A percentile compares a stretch with the other conserved stretches of the same genome.
These are phyloP conservation scores for Oxytorus armatus DNA, from an alignment of 2,888 invertebrate genomes.

Conservation along the genomic window DNA sequence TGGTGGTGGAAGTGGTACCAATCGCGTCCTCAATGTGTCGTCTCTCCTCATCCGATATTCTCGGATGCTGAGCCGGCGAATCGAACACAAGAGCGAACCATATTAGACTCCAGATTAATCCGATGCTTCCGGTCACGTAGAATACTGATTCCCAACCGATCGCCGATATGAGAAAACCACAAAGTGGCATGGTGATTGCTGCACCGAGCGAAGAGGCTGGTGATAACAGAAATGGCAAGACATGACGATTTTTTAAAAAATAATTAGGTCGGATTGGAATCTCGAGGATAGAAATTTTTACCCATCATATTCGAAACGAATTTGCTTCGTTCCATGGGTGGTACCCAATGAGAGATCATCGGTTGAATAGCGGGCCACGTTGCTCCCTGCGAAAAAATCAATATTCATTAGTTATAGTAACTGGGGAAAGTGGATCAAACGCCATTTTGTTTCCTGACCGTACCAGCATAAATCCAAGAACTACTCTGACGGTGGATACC, in stretches of 20 bases:
- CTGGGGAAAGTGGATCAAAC: background rate
- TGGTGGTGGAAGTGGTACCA: constrained; percentile 87
- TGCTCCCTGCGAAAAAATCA: constrained; percentile 86
- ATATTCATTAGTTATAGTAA: background rate
- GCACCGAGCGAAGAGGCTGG: constrained; percentile 96
- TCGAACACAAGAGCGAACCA: constrained; percentile 94
- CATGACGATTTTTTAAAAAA: background rate
- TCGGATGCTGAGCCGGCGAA: constrained; percentile 92
- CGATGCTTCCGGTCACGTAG: constrained; percentile 92
- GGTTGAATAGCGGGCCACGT: constrained; percentile 98
- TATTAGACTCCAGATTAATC: constrained; percentile 91
- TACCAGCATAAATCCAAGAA: constrained; percentile 91
- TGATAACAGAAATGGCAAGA: background rate
- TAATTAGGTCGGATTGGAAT: background rate
- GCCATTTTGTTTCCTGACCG: constrained; percentile 58
- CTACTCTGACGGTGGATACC: constrained; percentile 89
- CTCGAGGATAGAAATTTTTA: constrained; percentile 79
- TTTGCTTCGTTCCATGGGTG: constrained; percentile 96
- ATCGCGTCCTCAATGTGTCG: constrained; percentile 90
- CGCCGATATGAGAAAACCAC: constrained; percentile 92
- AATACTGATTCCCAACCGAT: constrained; percentile 96
- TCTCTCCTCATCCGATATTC: constrained; percentile 91
- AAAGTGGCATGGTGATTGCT: constrained; percentile 94
- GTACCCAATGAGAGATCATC: constrained; percentile 97
- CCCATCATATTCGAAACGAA: constrained; percentile 97